Conservation (phyloP, 2,888 invertebrate genomes). For the Himalopsyche tibetana region DNA sequence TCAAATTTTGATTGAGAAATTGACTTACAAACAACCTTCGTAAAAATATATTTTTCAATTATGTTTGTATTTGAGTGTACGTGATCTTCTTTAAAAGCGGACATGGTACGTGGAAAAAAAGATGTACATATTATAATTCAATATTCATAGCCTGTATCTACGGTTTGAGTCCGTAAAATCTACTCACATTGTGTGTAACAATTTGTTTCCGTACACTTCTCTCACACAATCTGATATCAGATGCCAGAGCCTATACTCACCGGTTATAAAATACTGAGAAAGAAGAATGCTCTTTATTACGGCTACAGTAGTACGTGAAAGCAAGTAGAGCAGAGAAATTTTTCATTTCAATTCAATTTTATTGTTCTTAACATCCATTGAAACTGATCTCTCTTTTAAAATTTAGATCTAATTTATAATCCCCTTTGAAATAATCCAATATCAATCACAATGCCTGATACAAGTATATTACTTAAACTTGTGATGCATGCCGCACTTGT, state of each 20-base stretch:
- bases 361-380: slow-evolving; percentile 54
- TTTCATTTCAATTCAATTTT: slow-evolving; percentile 45
- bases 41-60: too few species aligned
- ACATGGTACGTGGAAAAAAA: too few species aligned
- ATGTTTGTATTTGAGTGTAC: too few species aligned
- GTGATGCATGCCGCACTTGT: too few species aligned
- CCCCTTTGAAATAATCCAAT: background rate
- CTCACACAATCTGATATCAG: slow-evolving; percentile 15
- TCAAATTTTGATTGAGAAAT: too few species aligned
- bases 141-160: too few species aligned
- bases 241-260: background rate
- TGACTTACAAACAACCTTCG: too few species aligned
- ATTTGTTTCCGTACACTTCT: background rate
- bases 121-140: too few species aligned
- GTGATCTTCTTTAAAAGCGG: too few species aligned
- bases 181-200: background rate
- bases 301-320: background rate
- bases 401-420: slow-evolving; percentile 45
- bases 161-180: background rate
- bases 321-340: slow-evolving; percentile 61
- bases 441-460: too few species aligned
- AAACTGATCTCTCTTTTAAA: slow-evolving; percentile 57
- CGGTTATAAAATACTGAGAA: slow-evolving; percentile 5
- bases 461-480: too few species aligned
- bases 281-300: slow-evolving; percentile 4